Conservation (phyloP, 1,140 invertebrate species). For the Lerema accius region DNA sequence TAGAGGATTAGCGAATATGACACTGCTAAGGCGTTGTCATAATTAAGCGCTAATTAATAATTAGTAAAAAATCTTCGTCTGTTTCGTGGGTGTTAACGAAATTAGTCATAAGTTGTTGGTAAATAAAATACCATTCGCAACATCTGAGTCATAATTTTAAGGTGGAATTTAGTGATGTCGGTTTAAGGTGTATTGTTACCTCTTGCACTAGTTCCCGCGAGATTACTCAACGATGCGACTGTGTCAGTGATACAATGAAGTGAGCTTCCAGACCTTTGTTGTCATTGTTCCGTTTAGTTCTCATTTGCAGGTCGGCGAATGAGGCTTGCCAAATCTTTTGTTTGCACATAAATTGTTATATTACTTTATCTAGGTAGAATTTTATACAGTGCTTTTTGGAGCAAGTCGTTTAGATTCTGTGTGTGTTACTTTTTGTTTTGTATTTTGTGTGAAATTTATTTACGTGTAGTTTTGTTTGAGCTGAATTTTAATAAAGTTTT, state of each 20-base stretch:
- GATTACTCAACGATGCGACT: neutral
- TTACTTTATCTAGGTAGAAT: neutral
- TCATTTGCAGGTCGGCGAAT: neutral
- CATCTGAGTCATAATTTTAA: neutral
- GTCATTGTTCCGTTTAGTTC: neutral
- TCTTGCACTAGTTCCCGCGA: constrained; percentile 8
- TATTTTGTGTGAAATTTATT: too few species aligned
- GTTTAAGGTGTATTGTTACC: constrained; percentile 3
- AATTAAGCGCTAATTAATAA: too few species aligned
- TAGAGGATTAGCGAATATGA: too few species aligned
- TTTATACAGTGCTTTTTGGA: too few species aligned
- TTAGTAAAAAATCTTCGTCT: too few species aligned
- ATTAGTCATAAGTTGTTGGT: neutral
- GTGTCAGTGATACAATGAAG: neutral
- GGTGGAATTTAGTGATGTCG: neutral
- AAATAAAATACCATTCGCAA: neutral
- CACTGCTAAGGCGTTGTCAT: too few species aligned
- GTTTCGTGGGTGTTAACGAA: too few species aligned
- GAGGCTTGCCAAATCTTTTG: neutral
- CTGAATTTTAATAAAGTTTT: too few species aligned
- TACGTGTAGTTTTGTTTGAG: too few species aligned
- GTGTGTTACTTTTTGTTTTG: too few species aligned
- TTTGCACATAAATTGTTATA: neutral
- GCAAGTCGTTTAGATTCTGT: too few species aligned
- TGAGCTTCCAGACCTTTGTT: neutral